phyloP scores from a whole-genome alignment of 2,888 invertebrate species.

The Sesia apiformis region DNA sequence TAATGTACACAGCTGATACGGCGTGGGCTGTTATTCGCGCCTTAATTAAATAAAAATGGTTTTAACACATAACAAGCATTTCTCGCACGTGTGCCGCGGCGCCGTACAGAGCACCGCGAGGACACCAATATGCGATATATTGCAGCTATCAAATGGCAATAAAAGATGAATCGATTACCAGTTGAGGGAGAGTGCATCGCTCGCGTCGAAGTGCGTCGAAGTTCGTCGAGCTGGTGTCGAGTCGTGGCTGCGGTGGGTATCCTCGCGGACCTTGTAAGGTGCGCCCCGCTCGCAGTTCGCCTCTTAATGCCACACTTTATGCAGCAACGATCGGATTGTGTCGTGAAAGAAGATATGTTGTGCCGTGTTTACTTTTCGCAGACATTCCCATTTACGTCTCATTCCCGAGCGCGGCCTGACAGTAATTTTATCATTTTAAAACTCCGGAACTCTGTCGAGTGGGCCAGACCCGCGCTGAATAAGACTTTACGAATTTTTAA shows the following conservation, averaged over 20 bases:
- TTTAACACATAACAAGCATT: no score
- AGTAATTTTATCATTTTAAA: constrained; percentile 67
- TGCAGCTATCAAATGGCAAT: constrained; percentile 40
- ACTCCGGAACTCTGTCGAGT: constrained; percentile 46
- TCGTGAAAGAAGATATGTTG: constrained; percentile 49
- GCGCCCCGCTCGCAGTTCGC: constrained; percentile 30
- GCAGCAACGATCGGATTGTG: constrained; percentile 50
- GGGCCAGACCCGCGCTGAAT: constrained; percentile 45
- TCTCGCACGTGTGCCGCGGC: no score
- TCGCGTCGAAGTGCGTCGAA: constrained; percentile 10
- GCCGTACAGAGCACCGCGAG: background rate
- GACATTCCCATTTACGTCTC: constrained; percentile 61
- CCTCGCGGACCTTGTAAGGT: background rate
- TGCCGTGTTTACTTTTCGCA: constrained; percentile 43
- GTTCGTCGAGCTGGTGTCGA: constrained; percentile 1
- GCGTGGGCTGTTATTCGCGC: no score
- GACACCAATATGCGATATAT: constrained; percentile 24
- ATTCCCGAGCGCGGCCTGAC: constrained; percentile 41
- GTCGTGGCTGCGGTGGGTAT: constrained; percentile 24
- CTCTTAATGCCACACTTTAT: constrained; percentile 56
- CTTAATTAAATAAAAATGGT: no score
- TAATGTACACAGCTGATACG: no score
- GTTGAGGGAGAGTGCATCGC: constrained; percentile 12
- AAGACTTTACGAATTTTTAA: constrained; percentile 70
- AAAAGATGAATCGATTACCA: constrained; percentile 53